Conservation (phyloP, 2,797 vertebrate genomes). For the Gallirallus australis region DNA sequence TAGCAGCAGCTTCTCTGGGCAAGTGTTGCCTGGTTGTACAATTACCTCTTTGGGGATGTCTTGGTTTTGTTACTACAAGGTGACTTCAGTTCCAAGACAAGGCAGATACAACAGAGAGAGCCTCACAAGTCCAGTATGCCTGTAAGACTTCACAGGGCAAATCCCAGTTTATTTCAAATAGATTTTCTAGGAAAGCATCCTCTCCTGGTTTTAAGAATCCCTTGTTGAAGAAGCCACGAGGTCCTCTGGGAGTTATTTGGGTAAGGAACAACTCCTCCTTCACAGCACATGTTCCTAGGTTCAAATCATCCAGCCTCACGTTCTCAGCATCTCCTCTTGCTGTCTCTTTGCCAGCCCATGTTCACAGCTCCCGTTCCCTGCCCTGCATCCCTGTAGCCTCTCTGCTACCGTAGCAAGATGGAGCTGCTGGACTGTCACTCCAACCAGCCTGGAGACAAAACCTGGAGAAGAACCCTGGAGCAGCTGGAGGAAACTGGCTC, state of each 20-base stretch:
- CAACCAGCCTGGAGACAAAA: background rate
- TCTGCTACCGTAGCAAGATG: background rate
- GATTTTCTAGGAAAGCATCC: background rate
- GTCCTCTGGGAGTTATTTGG: background rate
- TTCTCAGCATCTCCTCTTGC: background rate
- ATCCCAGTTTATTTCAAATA: background rate
- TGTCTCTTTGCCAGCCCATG: background rate
- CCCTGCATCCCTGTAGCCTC: background rate
- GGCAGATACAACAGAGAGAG: fast-evolving
- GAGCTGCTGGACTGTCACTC: background rate
- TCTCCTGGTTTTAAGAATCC: background rate
- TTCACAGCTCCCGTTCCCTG: too few species aligned
- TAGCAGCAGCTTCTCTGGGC: background rate
- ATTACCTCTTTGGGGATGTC: background rate
- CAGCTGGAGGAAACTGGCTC: background rate
- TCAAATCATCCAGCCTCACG: background rate
- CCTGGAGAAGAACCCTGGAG: background rate
- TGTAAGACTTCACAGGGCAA: background rate
- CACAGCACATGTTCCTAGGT: background rate
- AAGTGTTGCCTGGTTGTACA: background rate
- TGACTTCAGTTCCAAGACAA: background rate
- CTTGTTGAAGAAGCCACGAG: background rate
- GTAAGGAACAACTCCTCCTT: background rate
- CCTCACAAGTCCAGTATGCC: background rate
- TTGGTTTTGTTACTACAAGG: background rate